Base-by-base conservation (phyloP, 1,140 invertebrate genomes). In the Lucilia sericata region DNA sequence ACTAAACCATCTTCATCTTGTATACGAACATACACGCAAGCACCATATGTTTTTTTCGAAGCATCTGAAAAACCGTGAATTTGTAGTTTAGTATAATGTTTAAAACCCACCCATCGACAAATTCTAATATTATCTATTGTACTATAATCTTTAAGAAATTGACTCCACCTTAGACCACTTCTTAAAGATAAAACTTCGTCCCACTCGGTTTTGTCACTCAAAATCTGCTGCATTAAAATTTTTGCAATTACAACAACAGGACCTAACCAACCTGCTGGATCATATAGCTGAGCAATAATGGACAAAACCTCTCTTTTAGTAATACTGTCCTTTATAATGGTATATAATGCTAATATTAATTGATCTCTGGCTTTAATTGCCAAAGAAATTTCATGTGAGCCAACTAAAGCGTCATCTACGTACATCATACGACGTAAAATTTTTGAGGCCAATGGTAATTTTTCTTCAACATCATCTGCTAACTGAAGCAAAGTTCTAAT, bases 221-320 rank as follows among this genome's bases (percentile, higher is more conserved):
- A 82, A 12, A 82, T 82, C 3, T 34, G 13, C 14, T 82, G 81
- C 51, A 82, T 82, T 2, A 82, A 14, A 5, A 82, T 82, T 36
- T 60, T 82, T 12, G 51, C 51, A 30, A 65, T 34, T 34, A 82
- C 30, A 14, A 82, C n/a, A 5, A 51, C 2, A 4, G 81, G 51
- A 14, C 19, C 51, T n/a, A 82, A n/a, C 81, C 78, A 51, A 5
- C 78, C 78, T 2, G 42, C 36, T 10, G 78, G 78, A 49, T 81
- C 78, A 19, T 51, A 70, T 34, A 75, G 30, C 5, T 5, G 34
- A 34, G 74, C 74, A 2, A 75, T 75, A 34, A 75, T 36, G 5
- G 74, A 75, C 1, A 75, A 36, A 34, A 75, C 74, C 13, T 75
- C 74, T 1, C 74, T 12, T 14, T 75, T 75, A 2, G 74, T 75